Conservation (phyloP, 2,113 vertebrate genomes). For the Calidris pugnax region DNA sequence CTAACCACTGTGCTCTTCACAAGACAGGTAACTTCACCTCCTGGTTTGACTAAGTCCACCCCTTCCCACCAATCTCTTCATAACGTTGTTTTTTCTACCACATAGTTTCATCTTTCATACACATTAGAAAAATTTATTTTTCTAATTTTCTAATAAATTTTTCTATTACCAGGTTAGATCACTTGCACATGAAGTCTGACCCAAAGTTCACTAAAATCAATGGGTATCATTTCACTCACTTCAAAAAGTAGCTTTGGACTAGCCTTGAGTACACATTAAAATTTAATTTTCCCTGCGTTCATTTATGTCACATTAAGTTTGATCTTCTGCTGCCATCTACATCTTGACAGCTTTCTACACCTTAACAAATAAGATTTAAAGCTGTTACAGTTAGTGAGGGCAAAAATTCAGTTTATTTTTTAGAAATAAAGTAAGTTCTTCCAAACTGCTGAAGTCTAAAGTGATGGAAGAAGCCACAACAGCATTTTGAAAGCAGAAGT, state of each 20-base stretch:
- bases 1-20: neutral
- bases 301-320: neutral
- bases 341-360: neutral
- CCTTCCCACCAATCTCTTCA: neutral
- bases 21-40: neutral
- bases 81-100: neutral
- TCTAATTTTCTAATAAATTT: no score
- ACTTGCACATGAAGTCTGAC: neutral
- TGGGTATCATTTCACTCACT: neutral
- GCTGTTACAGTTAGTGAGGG: neutral
- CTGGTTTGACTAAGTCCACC: neutral
- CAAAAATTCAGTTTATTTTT: no score
- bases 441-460: neutral
- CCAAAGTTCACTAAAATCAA: neutral
- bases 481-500: neutral
- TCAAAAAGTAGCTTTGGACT: neutral
- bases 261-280: neutral
- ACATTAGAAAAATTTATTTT: neutral
- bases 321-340: neutral
- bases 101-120: neutral
- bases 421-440: neutral
- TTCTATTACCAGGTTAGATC: neutral
- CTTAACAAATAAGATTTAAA: neutral
- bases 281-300: neutral
- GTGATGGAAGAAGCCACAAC: neutral